These are phyloP conservation scores for Phocoena phocoena DNA, from an alignment of 2,113 vertebrate species.

Conservation along the genomic window DNA sequence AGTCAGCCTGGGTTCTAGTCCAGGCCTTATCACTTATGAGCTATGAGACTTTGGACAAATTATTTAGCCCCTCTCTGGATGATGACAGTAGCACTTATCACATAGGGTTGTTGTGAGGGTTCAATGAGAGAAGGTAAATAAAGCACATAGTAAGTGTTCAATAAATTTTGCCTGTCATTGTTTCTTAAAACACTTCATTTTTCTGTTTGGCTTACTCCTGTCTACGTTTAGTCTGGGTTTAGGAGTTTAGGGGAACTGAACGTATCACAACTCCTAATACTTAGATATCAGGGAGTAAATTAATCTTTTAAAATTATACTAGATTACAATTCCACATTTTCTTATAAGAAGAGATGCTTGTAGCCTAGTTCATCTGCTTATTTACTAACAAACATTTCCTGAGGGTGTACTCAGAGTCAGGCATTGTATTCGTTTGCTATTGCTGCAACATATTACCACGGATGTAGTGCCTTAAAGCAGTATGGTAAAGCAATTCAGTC, in stretches of 20 bases:
- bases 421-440: background rate
- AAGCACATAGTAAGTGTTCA: background rate
- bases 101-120: background rate
- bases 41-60: background rate
- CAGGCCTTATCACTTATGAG: background rate
- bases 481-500: background rate
- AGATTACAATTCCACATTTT: background rate
- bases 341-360: background rate
- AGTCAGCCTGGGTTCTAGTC: background rate
- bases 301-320: background rate
- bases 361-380: background rate
- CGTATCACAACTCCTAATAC: background rate
- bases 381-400: background rate
- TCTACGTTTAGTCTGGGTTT: background rate
- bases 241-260: background rate
- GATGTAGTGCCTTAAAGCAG: background rate
- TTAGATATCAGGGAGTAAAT: background rate
- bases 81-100: background rate
- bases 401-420: background rate
- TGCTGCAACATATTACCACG: background rate
- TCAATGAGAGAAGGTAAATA: background rate
- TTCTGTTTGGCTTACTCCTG: background rate
- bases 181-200: background rate
- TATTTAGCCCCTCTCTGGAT: background rate
- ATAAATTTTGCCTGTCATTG: background rate